Base-by-base conservation (phyloP, 2,797 vertebrate species). In the Bradypus variegatus region DNA sequence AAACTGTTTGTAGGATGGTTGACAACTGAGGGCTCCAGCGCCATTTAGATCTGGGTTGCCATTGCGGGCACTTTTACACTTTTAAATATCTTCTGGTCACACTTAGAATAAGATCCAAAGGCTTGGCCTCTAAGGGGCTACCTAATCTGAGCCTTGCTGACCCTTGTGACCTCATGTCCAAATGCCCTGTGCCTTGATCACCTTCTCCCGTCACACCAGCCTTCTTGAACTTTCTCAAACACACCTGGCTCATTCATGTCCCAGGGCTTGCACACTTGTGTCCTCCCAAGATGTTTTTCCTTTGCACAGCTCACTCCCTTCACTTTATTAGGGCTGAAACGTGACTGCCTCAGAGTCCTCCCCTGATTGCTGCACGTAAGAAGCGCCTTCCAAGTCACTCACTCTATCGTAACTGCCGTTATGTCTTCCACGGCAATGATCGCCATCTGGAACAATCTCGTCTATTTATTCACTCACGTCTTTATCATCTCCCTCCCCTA, bases 51-150 rank as follows among this genome's bases (percentile, higher is more conserved):
- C 64, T 78, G 64, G 81, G 73, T 13, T 9, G 5, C 36, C 50
- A 25, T 41, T n/a, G 48, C 19, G 0, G 14, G 21, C 23, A n/a
- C 27, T 36, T 55, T 31, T 50, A 38, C 41, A 38, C 0, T 0
- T 12, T 67, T 58, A 55, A 27, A 21, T 55, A 11, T 62, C 87
- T 65, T 67, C 16, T 27, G 18, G 18, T 12, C 41, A 81, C 31
- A 62, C 41, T 48, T 14, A 14, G 27, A 19, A 77, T 12, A 67
- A 87, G 86, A 67, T n/a, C 55, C 27, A n/a, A 53, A 60, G 41
- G 41, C 62, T 36, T 41, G 48, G 45, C 12, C 45, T 64, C 36
- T 50, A 33, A 25, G 21, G 50, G 18, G 21, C 75, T 6, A 4
- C 0, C 3, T 38, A 60, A 62, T 8, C 31, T n/a, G 73, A 75